A percentile compares a stretch with the other conserved stretches of the same genome.
phyloP scores from a whole-genome alignment of 2,113 vertebrate species.

The Hyperoodon ampullatus region DNA sequence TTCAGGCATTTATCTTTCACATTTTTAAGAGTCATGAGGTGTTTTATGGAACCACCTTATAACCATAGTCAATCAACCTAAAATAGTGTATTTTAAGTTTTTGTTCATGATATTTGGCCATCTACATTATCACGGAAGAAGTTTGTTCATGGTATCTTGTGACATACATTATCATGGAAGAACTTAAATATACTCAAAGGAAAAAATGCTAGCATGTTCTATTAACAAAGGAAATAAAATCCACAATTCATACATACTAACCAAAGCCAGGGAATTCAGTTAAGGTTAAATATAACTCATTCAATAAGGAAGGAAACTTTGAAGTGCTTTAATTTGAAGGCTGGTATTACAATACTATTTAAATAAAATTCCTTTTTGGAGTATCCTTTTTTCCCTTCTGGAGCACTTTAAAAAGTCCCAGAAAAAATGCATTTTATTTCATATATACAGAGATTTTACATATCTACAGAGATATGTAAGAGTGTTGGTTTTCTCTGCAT shows the following conservation, averaged over 20 bases:
- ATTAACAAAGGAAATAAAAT: constrained; percentile 51
- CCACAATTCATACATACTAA: constrained; percentile 15
- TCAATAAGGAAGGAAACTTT: constrained; percentile 23
- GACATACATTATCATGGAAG: background rate
- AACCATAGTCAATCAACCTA: background rate
- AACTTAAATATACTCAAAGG: constrained; percentile 35
- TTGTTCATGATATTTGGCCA: constrained; percentile 5
- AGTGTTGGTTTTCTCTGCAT: constrained; percentile 2
- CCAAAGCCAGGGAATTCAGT: constrained; percentile 7
- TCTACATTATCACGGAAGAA: background rate
- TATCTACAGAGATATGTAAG: background rate
- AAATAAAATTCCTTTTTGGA: constrained; percentile 30
- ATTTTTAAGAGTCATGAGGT: constrained; percentile 31
- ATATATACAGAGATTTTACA: constrained; percentile 5
- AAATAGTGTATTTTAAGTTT: background rate
- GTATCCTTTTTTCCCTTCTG: background rate
- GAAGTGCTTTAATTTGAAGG: constrained; percentile 37
- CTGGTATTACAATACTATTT: constrained; percentile 7
- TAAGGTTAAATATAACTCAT: constrained; percentile 47
- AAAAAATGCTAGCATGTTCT: constrained; percentile 7
- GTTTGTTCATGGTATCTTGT: constrained; percentile 1
- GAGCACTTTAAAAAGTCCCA: background rate
- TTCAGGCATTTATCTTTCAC: background rate
- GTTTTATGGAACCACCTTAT: background rate
- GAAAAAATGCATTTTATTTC: constrained; percentile 36